These are phyloP conservation scores for Nycticebus coucang DNA, from an alignment of 2,113 vertebrate species.

Conservation along the genomic window DNA sequence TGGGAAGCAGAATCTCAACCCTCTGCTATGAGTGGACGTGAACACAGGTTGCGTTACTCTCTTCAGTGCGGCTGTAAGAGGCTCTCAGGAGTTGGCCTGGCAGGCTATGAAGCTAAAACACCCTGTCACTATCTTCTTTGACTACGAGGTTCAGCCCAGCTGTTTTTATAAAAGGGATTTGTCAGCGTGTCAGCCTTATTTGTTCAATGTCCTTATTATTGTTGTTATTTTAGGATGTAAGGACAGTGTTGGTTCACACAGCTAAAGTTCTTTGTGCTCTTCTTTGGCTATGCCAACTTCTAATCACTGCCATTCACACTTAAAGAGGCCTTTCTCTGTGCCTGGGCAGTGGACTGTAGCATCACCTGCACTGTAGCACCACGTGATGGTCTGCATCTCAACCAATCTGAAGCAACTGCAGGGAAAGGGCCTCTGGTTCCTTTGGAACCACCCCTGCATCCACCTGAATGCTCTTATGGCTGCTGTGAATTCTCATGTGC, in stretches of 20 bases:
- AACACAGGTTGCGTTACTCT: fast-evolving
- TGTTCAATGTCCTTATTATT: neutral
- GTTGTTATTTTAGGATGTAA: neutral
- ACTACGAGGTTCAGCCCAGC: neutral
- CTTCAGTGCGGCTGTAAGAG: neutral
- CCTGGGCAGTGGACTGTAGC: fast-evolving
- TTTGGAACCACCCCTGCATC: neutral
- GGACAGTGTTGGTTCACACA: too few relatives aligned
- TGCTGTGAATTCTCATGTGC: too few relatives aligned
- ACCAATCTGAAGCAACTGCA: neutral
- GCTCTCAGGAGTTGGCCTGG: neutral
- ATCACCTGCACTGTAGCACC: fast-evolving
- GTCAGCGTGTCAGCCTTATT: neutral
- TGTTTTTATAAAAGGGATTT: neutral
- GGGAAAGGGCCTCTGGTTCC: neutral
- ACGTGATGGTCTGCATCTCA: neutral
- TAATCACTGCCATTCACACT: fast-evolving
- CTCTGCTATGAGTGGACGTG: too few relatives aligned
- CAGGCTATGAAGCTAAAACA: neutral
- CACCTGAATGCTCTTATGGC: fast-evolving
- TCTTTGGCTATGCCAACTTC: neutral
- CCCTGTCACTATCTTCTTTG: neutral
- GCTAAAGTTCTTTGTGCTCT: neutral
- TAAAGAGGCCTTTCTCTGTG: neutral
- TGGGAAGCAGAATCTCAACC: neutral